Percentiles rank a stretch among this genome's conserved stretches.
Evolutionary conservation across 2,113 vertebrate genomes (phyloP).

Genomic region (Corythornis madagascariensis): DNA sequence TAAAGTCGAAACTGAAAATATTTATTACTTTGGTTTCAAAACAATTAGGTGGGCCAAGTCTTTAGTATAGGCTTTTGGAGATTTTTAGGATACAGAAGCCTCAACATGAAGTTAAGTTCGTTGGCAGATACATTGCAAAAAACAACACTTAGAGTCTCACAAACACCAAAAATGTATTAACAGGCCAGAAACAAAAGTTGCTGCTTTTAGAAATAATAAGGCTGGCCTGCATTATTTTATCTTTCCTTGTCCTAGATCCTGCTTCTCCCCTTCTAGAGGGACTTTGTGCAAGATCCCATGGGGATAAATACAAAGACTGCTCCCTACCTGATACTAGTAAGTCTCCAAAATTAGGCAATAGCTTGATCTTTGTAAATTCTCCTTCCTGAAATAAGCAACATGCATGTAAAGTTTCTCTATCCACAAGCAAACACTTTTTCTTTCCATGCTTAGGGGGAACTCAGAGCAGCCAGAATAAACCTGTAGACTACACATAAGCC

Average conservation of each 20-base stretch:
- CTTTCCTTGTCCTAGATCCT: background rate
- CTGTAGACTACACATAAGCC: rapidly evolving
- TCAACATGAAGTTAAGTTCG: background rate
- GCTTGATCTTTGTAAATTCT: background rate
- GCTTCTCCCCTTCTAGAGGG: background rate
- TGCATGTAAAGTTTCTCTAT: background rate
- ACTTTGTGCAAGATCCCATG: rapidly evolving
- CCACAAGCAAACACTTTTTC: background rate
- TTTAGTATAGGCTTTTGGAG: background rate
- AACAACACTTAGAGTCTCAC: background rate
- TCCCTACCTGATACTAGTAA: background rate
- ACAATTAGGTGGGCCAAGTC: background rate
- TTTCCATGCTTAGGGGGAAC: background rate
- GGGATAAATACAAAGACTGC: background rate
- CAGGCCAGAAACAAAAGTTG: background rate
- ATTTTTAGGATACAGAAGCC: background rate
- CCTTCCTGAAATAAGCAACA: background rate
- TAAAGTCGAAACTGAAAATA: background rate
- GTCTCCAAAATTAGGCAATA: background rate
- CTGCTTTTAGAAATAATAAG: background rate
- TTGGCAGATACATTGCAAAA: background rate
- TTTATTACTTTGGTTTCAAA: background rate
- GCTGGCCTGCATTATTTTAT: rapidly evolving
- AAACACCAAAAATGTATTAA: background rate
- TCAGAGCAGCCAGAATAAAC: background rate